Conservation (phyloP, 2,113 vertebrate species). For the Periophthalmus modestus region DNA sequence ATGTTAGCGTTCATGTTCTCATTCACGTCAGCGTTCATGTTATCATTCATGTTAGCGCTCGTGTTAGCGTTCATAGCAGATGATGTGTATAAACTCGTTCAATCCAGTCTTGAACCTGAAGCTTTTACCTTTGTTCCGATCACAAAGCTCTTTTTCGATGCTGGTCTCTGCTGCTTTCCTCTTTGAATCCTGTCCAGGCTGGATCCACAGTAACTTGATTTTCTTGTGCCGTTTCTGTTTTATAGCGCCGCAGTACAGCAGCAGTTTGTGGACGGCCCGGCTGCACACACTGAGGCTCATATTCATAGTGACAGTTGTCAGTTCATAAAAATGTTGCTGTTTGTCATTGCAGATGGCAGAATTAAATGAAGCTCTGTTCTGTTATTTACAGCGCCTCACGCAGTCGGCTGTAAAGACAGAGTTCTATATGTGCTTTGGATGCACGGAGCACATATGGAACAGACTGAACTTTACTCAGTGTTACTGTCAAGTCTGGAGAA, state of each 20-base stretch:
- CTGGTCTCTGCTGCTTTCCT: slow-evolving; percentile 12
- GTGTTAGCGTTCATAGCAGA: background rate
- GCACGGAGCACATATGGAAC: background rate
- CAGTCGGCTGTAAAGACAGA: slow-evolving; percentile 20
- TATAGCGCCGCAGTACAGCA: slow-evolving; percentile 22
- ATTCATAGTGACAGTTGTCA: slow-evolving; percentile 47
- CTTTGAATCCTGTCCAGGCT: slow-evolving; percentile 14
- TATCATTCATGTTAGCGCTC: background rate
- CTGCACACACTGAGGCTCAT: slow-evolving; percentile 40
- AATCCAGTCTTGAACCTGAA: background rate
- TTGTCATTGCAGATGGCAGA: slow-evolving; percentile 54
- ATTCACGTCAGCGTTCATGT: too few species aligned
- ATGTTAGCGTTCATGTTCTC: background rate
- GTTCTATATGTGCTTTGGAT: slow-evolving; percentile 24
- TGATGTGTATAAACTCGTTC: background rate
- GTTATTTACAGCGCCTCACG: slow-evolving; percentile 51
- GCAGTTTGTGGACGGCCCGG: slow-evolving; percentile 15
- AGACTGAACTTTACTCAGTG: background rate
- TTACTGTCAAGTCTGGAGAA: background rate
- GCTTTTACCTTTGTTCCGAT: background rate
- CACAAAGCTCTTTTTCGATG: slow-evolving; percentile 32
- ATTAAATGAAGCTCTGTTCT: slow-evolving; percentile 51
- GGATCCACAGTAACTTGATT: slow-evolving; percentile 13
- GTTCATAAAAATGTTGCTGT: slow-evolving; percentile 48
- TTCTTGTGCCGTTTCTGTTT: slow-evolving; percentile 22